Conservation (phyloP, 37 sponge, comb jelly and placozoan species). For the Oscarella lobularis region DNA sequence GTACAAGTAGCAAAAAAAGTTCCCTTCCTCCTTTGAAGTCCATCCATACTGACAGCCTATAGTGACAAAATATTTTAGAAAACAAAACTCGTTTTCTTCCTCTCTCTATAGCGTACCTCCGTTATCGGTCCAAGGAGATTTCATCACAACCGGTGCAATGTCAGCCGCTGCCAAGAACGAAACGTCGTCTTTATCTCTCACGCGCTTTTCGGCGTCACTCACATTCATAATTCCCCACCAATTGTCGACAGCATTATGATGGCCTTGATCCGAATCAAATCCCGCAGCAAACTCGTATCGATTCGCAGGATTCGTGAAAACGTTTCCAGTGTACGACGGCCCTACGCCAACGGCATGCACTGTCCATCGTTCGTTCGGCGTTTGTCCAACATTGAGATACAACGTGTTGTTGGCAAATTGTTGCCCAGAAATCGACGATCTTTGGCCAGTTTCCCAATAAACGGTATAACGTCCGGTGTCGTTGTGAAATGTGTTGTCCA, state of each 20-base stretch:
- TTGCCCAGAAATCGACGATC: background rate
- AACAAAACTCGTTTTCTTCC: no score
- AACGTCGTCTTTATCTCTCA: background rate
- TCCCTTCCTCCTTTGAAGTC: no score
- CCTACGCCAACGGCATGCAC: background rate
- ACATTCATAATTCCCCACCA: background rate
- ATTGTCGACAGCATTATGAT: background rate
- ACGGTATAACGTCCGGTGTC: background rate
- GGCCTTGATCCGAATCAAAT: background rate
- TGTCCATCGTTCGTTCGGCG: background rate
- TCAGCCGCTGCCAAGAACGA: background rate
- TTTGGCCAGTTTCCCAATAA: background rate
- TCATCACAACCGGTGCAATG: background rate
- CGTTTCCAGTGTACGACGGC: background rate
- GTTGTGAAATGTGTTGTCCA: background rate
- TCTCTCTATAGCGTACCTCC: no score
- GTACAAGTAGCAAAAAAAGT: background rate
- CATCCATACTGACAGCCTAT: no score
- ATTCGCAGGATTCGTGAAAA: background rate
- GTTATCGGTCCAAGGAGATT: no score
- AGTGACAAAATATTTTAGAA: no score
- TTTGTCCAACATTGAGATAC: background rate
- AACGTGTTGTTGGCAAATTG: background rate
- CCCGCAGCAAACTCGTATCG: background rate
- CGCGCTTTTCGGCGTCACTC: background rate